Conservation (phyloP, 2,888 invertebrate species). For the Malacosoma neustria region DNA sequence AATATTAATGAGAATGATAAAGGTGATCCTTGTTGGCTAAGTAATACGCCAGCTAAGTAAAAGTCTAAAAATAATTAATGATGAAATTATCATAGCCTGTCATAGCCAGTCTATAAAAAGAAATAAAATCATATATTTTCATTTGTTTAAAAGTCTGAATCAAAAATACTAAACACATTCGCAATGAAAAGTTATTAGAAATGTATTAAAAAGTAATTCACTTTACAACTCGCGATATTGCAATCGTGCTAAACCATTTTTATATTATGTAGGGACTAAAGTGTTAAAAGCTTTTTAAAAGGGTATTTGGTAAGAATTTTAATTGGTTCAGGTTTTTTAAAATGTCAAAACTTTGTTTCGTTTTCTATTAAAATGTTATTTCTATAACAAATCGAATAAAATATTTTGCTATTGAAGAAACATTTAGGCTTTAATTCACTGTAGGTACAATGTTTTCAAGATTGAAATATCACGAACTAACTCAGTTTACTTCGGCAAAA, state of each 20-base stretch:
- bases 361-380: neutral
- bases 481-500: neutral
- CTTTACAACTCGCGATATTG: neutral
- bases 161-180: neutral
- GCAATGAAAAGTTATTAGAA: neutral
- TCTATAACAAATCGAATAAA: neutral
- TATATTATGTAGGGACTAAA: neutral
- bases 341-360: neutral
- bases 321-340: neutral
- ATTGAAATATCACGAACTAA: conserved; percentile 6
- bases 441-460: conserved; percentile 5
- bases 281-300: neutral
- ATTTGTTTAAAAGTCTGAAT: no score
- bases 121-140: no score
- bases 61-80: no score
- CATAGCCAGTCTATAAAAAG: no score
- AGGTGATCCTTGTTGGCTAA: no score
- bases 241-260: neutral
- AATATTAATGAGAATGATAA: no score
- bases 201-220: neutral
- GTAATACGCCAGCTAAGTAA: no score
- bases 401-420: neutral
- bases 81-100: no score
- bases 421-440: conserved; percentile 3
- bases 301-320: neutral